These are phyloP conservation scores for Thripadectes ignobilis DNA, from an alignment of 2,797 vertebrate genomes.

Conservation along the genomic window DNA sequence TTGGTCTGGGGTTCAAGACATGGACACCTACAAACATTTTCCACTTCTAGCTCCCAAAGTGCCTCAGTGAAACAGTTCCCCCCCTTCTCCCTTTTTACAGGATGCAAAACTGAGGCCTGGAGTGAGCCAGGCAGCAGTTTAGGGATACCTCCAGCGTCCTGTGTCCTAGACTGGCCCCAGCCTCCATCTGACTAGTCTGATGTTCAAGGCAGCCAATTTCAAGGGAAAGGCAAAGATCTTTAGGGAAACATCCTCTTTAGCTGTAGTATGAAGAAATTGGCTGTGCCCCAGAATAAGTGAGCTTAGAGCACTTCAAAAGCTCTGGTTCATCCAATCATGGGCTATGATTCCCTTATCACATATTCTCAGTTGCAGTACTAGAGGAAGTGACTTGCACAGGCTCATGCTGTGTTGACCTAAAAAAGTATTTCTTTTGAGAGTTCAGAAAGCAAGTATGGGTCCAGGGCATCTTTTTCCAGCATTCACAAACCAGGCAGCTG, in stretches of 20 bases:
- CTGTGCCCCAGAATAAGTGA: not conserved
- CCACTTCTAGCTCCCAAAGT: not conserved
- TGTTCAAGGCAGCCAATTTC: not conserved
- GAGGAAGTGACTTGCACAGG: not conserved
- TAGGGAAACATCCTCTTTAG: not conserved
- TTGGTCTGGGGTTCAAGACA: not conserved
- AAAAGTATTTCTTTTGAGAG: not conserved
- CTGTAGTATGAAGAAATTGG: accelerated
- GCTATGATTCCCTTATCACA: not conserved
- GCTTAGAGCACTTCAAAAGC: not conserved
- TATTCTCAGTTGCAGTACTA: not conserved
- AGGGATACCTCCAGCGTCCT: not conserved
- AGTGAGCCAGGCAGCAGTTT: not conserved
- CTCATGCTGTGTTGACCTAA: not conserved
- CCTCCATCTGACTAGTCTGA: not conserved
- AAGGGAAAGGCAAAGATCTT: not conserved
- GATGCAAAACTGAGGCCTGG: not conserved
- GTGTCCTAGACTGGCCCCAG: not conserved
- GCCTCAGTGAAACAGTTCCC: not conserved
- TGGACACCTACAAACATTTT: not conserved
- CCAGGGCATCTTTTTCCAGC: not conserved
- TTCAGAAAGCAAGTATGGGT: not conserved
- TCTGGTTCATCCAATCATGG: not conserved
- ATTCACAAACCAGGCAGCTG: not conserved
- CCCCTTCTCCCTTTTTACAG: not conserved